Percentiles rank a stretch among this genome's conserved stretches.
Conservation (phyloP, 1,140 invertebrate genomes). For the Hesperophylax magnus region DNA sequence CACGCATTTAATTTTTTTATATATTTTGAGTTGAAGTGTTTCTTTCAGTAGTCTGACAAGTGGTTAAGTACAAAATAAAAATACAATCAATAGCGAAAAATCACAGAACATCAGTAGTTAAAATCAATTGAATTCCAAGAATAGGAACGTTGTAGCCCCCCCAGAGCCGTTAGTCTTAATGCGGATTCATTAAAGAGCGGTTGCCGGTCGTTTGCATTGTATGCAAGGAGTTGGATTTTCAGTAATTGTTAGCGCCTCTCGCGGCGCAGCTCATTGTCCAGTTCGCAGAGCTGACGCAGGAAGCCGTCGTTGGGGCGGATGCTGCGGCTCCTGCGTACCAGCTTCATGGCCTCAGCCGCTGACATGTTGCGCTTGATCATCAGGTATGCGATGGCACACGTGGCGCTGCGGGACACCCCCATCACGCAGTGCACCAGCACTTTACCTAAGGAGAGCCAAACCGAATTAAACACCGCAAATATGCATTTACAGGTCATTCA, state of each 20-base stretch:
- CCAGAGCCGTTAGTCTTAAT: neutral
- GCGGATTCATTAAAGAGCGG: neutral
- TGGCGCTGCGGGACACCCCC: conserved; percentile 86
- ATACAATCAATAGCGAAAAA: neutral
- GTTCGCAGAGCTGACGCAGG: conserved; percentile 79
- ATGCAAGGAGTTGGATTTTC: neutral
- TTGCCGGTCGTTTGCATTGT: neutral
- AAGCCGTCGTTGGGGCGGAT: conserved; percentile 87
- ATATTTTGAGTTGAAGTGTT: no score
- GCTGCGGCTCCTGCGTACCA: conserved; percentile 77
- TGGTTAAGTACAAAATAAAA: no score
- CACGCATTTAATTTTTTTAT: no score
- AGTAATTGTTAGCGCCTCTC: conserved; percentile 60
- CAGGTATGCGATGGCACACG: conserved; percentile 84
- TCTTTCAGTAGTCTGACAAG: no score
- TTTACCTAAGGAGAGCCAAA: conserved; percentile 72
- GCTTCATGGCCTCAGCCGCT: conserved; percentile 80
- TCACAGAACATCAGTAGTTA: neutral
- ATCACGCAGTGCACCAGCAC: conserved; percentile 86
- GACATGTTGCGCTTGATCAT: conserved; percentile 87
- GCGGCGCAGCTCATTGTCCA: conserved; percentile 77
- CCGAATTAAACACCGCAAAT: no score
- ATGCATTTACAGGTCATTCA: no score
- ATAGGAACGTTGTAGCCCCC: neutral
- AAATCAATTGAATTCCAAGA: neutral